Conservation (phyloP, 2,888 invertebrate species). For the Melinopterus prodromus region DNA sequence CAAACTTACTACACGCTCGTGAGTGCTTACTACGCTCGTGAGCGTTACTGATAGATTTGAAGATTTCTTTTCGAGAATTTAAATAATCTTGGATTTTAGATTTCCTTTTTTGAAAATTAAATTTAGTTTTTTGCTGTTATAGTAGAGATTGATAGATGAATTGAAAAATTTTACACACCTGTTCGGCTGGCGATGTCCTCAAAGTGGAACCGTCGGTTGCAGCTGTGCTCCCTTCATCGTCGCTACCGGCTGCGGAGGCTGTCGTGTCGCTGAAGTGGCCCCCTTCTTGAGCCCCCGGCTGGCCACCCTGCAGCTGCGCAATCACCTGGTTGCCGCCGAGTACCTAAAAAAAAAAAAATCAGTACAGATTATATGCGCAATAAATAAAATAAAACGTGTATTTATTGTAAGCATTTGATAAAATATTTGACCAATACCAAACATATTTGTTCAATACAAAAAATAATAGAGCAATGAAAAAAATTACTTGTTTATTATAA, state of each 20-base stretch:
- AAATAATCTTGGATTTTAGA: neutral
- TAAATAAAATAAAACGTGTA: too few relatives aligned
- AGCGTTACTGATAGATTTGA: too few relatives aligned
- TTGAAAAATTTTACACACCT: conserved; percentile 55
- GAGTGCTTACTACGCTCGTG: too few relatives aligned
- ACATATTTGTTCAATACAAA: too few relatives aligned
- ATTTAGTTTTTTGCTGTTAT: neutral
- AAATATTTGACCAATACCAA: too few relatives aligned
- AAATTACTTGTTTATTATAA: too few relatives aligned
- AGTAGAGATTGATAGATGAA: neutral
- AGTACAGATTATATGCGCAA: too few relatives aligned
- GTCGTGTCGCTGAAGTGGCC: conserved; percentile 82
- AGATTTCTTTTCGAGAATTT: too few relatives aligned
- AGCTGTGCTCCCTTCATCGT: conserved; percentile 94
- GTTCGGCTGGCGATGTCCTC: conserved; percentile 84
- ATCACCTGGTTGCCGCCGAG: neutral
- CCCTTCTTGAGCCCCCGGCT: conserved; percentile 59
- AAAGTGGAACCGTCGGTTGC: conserved; percentile 94
- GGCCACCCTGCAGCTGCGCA: conserved; percentile 45
- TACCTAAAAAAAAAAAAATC: too few relatives aligned
- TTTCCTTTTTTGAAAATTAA: neutral
- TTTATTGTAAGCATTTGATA: too few relatives aligned
- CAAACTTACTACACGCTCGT: too few relatives aligned
- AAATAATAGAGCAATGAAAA: too few relatives aligned
- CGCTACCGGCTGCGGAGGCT: conserved; percentile 88